Percentiles rank a stretch among this genome's conserved stretches.
These are phyloP conservation scores for Petrophora chlorosata DNA, from an alignment of 2,888 invertebrate genomes.

Conservation along the genomic window DNA sequence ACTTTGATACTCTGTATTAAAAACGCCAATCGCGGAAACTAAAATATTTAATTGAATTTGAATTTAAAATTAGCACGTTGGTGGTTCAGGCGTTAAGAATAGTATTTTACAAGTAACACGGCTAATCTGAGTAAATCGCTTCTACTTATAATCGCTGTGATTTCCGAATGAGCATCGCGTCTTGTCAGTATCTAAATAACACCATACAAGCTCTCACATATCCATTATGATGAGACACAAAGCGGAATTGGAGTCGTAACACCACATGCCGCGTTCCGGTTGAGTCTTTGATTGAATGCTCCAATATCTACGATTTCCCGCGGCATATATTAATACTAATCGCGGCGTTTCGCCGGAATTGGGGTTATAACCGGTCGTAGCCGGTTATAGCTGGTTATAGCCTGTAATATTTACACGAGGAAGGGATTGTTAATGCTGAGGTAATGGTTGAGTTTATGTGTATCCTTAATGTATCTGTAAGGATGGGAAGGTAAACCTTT, in stretches of 20 bases:
- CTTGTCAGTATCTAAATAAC: too few relatives aligned
- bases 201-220: background rate
- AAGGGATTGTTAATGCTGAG: background rate
- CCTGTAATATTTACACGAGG: slow-evolving; percentile 4
- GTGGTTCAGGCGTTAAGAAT: too few relatives aligned
- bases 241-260: slow-evolving; percentile 13
- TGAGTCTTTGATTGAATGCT: slow-evolving; percentile 21
- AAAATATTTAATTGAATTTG: too few relatives aligned
- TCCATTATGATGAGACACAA: slow-evolving; percentile 2
- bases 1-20: too few relatives aligned
- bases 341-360: slow-evolving; percentile 14
- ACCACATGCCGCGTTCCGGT: slow-evolving; percentile 15
- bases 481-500: too few relatives aligned
- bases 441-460: background rate
- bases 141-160: too few relatives aligned
- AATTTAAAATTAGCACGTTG: too few relatives aligned
- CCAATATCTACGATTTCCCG: slow-evolving; percentile 23
- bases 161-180: too few relatives aligned
- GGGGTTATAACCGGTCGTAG: background rate
- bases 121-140: too few relatives aligned
- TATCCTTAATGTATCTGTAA: too few relatives aligned
- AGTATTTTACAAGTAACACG: too few relatives aligned
- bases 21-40: too few relatives aligned
- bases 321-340: slow-evolving; percentile 27
- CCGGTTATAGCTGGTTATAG: background rate